Evolutionary conservation across 2,113 vertebrate species (phyloP).

Genomic region (Crypturellus undulatus): DNA sequence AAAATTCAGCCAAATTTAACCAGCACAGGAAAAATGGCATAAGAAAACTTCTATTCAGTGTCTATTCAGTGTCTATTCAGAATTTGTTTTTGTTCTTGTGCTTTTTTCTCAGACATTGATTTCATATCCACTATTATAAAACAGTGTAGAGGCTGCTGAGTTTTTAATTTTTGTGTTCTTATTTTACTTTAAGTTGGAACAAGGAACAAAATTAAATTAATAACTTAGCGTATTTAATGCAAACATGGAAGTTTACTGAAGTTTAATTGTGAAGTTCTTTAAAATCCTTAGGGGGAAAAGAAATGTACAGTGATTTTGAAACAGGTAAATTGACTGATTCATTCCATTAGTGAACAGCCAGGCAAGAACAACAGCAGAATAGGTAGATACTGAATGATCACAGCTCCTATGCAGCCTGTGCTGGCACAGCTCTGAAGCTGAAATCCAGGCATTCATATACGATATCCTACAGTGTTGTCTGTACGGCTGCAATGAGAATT

Average conservation of each 20-base stretch:
- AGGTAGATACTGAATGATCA: neutral
- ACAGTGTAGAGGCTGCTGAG: neutral
- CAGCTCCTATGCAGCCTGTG: neutral
- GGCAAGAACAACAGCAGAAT: neutral
- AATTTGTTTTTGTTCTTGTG: neutral
- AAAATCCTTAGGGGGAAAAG: neutral
- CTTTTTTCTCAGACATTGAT: neutral
- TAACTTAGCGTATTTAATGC: neutral
- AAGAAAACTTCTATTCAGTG: neutral
- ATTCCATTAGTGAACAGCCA: neutral
- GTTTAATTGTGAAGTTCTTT: neutral
- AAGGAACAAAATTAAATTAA: slow-evolving; percentile 18
- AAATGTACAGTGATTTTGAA: neutral
- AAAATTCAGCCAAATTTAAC: neutral
- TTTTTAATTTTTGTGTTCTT: slow-evolving; percentile 18
- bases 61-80: neutral
- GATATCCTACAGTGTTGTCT: neutral
- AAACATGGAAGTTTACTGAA: slow-evolving; percentile 25
- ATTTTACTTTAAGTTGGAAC: slow-evolving; percentile 26
- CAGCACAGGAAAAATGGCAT: neutral
- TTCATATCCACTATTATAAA: neutral
- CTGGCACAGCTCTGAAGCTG: neutral
- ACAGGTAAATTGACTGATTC: neutral
- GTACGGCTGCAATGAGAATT: neutral
- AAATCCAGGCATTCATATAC: neutral